Base-by-base conservation (phyloP, 2,113 vertebrate genomes). In the Brachyhypopomus gauderio region DNA sequence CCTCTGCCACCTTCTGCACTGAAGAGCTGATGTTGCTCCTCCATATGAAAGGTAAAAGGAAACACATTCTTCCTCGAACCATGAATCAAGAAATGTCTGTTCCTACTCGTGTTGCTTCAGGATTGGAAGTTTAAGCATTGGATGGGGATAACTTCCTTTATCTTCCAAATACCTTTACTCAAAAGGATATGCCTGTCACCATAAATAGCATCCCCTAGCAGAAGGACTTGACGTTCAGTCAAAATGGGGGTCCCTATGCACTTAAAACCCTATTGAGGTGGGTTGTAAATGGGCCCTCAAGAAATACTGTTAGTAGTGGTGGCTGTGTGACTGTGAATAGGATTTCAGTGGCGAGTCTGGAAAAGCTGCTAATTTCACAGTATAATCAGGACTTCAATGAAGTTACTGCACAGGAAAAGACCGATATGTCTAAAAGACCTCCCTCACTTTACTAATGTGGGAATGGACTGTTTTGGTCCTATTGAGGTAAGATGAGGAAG, bases 351-450 rank as follows among this genome's bases (percentile, higher is more conserved):
- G 66, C 48, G n/a, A n/a, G n/a, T n/a, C n/a, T n/a, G n/a, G n/a
- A n/a, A n/a, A n/a, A n/a, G n/a, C n/a, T n/a, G n/a, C 23, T 62
- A 14, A 60, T 16, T 20, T 23, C 48, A 34, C 74, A 77, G 25
- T 77, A 22, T 19, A 77, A 83, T 17, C 60, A 72, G 23, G 45
- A 81, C 27, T 79, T 79, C 27, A 74, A n/a, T 34, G 66, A 79
- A 27, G 17, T 12, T 12, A 9, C n/a, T n/a, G n/a, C n/a, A n/a
- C 56, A 80, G n/a, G 78, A 73, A 3, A 73, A 62, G 20, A 2
- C 5, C 6, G 70, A n/a, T n/a, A n/a, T n/a, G n/a, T n/a, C n/a
- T n/a, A n/a, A n/a, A n/a, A n/a, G 76, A 78, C 45, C 45, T 78
- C 6, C 76, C 62, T 14, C 76, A 38, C 0, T 78, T 78, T 20